These are phyloP conservation scores for Eulacestoma nigropectus DNA, from an alignment of 2,113 vertebrate genomes.

Conservation along the genomic window DNA sequence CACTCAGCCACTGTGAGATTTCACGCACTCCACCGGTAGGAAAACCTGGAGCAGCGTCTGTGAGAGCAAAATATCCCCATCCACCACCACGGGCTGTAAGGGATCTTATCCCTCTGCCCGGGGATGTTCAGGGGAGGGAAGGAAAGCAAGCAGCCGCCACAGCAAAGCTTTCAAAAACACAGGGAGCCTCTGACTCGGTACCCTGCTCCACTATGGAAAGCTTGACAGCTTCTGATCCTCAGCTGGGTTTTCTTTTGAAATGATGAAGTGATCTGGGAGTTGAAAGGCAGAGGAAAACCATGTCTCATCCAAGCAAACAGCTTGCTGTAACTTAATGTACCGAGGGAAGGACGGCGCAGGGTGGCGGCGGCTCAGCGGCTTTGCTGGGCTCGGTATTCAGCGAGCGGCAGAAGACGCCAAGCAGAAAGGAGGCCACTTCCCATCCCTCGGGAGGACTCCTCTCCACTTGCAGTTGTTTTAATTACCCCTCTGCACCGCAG, in stretches of 20 bases:
- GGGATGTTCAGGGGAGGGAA: neutral
- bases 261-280: neutral
- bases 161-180: neutral
- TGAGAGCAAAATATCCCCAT: neutral
- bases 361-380: neutral
- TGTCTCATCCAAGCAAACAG: neutral
- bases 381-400: neutral
- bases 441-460: neutral
- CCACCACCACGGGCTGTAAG: neutral
- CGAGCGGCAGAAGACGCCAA: neutral
- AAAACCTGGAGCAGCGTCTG: neutral
- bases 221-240: neutral
- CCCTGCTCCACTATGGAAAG: neutral
- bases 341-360: neutral
- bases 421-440: neutral
- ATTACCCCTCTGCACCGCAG: neutral
- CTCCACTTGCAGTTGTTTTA: neutral
- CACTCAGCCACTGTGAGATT: rapidly evolving
- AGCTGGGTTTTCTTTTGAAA: neutral
- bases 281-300: neutral
- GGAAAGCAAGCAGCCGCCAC: neutral
- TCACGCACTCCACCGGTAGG: rapidly evolving
- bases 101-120: neutral
- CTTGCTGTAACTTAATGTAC: neutral
- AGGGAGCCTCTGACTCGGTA: neutral